Percentiles rank a stretch among this genome's conserved stretches.
Evolutionary conservation across 2,888 invertebrate species (phyloP).

Genomic region (Willowsia nigromaculata): DNA sequence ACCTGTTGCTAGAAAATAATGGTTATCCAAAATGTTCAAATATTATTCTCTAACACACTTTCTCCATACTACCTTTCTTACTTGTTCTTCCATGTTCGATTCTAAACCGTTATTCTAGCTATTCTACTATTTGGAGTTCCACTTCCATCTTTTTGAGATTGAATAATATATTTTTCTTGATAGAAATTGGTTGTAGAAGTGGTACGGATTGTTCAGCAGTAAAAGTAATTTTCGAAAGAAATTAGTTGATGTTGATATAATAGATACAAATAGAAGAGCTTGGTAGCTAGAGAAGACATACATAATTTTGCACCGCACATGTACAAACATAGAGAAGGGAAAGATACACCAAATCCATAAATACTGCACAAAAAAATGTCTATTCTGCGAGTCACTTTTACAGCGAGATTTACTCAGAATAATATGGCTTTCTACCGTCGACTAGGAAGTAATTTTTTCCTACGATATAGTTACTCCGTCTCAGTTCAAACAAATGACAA

Average conservation of each 20-base stretch:
- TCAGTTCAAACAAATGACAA: slow-evolving; percentile 39
- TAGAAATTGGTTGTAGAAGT: neutral
- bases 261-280: neutral
- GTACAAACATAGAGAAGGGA: too few species aligned
- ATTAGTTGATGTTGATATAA: too few species aligned
- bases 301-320: too few species aligned
- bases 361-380: too few species aligned
- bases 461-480: neutral
- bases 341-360: too few species aligned
- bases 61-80: too few species aligned
- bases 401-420: too few species aligned
- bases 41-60: too few species aligned
- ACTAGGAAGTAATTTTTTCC: slow-evolving; percentile 39
- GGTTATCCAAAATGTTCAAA: slow-evolving; percentile 21
- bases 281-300: too few species aligned
- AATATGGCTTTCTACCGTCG: neutral
- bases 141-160: neutral
- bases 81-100: neutral
- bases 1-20: slow-evolving; percentile 66
- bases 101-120: neutral
- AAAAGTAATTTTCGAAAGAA: slow-evolving; percentile 59
- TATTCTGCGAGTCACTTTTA: too few species aligned
- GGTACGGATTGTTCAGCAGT: slow-evolving; percentile 12
- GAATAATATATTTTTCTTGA: neutral
- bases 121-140: neutral